phyloP scores from a whole-genome alignment of 2,113 vertebrate genomes.

The Hemichromis elongatus region DNA sequence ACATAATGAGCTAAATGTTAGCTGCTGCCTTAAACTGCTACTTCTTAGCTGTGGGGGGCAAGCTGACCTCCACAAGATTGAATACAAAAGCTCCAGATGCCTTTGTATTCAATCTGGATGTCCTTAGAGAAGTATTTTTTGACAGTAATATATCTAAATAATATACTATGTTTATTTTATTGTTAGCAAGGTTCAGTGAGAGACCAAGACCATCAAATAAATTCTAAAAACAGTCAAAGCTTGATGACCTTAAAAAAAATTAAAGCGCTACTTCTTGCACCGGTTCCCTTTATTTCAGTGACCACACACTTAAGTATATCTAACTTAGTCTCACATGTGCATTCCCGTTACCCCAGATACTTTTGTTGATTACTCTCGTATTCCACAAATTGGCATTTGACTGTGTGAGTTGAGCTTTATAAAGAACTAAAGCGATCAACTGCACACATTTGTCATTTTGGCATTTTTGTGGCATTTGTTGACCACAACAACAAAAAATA shows the following conservation, averaged over 20 bases:
- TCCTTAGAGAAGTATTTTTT: not conserved
- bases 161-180: not conserved
- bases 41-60: conserved; percentile 44
- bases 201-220: not conserved
- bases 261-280: not conserved
- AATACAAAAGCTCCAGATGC: not conserved
- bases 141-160: not conserved
- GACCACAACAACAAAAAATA: not conserved
- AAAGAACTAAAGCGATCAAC: not conserved
- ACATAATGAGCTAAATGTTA: conserved; percentile 79
- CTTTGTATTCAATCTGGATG: not conserved
- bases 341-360: not conserved
- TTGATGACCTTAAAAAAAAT: not conserved
- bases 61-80: conserved; percentile 37
- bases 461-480: not conserved
- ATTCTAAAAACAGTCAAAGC: not conserved
- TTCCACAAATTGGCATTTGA: not conserved
- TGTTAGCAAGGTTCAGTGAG: not conserved
- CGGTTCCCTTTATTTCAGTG: not conserved
- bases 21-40: conserved; percentile 64
- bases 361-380: not conserved
- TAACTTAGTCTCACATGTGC: not conserved
- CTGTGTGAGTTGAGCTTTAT: not conserved
- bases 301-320: not conserved
- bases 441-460: not conserved